A percentile compares a stretch with the other conserved stretches of the same genome.
Evolutionary conservation across 2,797 vertebrate genomes (phyloP).

Genomic region (Bucorvus abyssinicus): DNA sequence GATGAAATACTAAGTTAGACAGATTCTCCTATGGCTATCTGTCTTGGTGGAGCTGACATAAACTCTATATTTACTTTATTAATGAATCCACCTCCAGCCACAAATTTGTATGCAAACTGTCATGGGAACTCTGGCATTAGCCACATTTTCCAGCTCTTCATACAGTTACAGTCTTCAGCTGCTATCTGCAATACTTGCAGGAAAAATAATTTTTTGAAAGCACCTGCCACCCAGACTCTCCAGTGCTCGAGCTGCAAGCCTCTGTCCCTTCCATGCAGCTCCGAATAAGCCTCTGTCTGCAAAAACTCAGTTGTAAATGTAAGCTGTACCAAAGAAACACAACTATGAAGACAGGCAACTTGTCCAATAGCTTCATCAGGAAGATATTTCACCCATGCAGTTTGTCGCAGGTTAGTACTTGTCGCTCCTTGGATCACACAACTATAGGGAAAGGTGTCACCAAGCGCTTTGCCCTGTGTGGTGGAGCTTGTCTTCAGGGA

Average conservation of each 20-base stretch:
- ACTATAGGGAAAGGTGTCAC: background rate
- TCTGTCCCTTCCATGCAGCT: background rate
- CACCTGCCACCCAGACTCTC: background rate
- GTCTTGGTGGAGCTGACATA: constrained; percentile 15
- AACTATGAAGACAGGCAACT: background rate
- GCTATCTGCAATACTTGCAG: background rate
- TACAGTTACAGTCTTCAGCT: background rate
- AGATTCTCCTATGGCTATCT: constrained; percentile 54
- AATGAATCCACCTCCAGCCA: constrained; percentile 58
- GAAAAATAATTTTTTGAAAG: background rate
- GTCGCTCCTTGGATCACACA: background rate
- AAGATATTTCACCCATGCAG: background rate
- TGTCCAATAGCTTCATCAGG: background rate
- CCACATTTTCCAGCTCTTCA: constrained; percentile 23
- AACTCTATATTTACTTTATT: constrained; percentile 62
- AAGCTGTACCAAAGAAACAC: background rate
- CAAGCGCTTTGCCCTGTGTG: background rate
- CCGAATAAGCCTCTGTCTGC: background rate
- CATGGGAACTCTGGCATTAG: constrained; percentile 29
- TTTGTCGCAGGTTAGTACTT: background rate
- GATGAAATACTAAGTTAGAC: background rate
- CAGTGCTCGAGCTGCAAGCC: background rate
- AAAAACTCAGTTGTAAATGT: background rate
- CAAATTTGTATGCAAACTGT: constrained; percentile 44
- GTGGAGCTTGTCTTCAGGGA: background rate